These are phyloP conservation scores for Tolypeutes matacus DNA, from an alignment of 2,797 vertebrate species.

Conservation along the genomic window DNA sequence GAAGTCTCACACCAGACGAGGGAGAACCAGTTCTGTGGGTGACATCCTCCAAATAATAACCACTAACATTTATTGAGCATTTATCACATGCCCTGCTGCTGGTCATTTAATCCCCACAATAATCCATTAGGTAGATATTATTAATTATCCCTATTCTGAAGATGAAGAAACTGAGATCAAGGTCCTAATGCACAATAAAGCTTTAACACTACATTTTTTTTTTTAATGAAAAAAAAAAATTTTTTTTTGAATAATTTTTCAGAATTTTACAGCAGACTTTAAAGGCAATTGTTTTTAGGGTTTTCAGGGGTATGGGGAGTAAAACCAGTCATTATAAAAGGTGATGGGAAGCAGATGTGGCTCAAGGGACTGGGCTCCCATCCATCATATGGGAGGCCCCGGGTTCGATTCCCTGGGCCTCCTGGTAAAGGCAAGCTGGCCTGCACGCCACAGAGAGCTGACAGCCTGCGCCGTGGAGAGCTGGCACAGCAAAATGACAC, in stretches of 20 bases:
- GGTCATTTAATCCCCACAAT: neutral
- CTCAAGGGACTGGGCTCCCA: no score
- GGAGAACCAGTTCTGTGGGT: neutral
- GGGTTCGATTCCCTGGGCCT: no score
- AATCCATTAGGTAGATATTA: neutral
- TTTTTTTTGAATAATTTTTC: neutral
- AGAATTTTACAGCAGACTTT: conserved; percentile 41
- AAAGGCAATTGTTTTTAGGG: neutral
- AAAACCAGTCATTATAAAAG: neutral
- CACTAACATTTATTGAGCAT: neutral
- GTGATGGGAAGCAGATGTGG: no score
- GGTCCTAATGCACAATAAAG: conserved; percentile 9
- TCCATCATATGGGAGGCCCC: no score
- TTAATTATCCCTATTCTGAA: neutral
- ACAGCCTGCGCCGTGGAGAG: no score
- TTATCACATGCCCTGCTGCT: neutral
- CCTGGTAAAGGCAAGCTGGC: no score
- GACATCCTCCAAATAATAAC: neutral
- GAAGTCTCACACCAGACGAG: neutral
- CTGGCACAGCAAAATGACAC: no score
- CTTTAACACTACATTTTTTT: neutral
- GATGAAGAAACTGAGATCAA: neutral
- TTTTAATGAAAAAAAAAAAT: neutral
- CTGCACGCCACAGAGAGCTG: no score
- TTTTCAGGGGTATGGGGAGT: no score